Evolutionary conservation across 2,113 vertebrate genomes (phyloP), one percentile per base, ranked within the genome.

Genomic region (Hepsetus odoe): DNA sequence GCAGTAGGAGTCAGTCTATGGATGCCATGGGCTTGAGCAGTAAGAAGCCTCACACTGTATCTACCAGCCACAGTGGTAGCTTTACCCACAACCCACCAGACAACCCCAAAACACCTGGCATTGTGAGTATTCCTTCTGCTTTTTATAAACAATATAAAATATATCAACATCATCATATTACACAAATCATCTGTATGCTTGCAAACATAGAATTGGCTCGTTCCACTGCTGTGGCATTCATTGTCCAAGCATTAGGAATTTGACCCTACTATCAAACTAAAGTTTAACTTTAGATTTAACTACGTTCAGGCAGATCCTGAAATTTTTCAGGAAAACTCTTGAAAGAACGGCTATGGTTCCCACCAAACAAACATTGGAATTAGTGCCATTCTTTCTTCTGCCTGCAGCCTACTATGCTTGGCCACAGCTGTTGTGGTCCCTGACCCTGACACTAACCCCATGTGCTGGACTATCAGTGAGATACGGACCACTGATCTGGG

Each of bases 1-100:
- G 96, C 84, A 96, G 94, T 88, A 95, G 95, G 88, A 96, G 96
- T 92, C 96, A 96, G 83, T 96, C 96, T 74, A 96, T 98, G 96
- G 96, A 97, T 1, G 95, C 96, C 90, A 93, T 96, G 96, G 96
- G 96, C 42, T 95, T 96, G 51, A 95, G 92, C 92, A 94, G 88
- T 92, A 97, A 95, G 93, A 95, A 95, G 89, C 93, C 94, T 80
- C 91, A 91, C 89, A 94, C 93, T 4, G 95, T 97, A 88, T 95
- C 95, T 80, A 95, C 95, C 89, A 97, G 96, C 91, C 96, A 95
- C 91, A 96, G 95, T 35, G 95, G 95, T 85, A 95, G 95, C 91
- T 96, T 97, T 85, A 90, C 94, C 20, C 94, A 95, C 91, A 96
- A 92, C 91, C 92, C 94, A 83, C 92, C 94, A 49, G 95, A 96